Conservation (phyloP, 2,888 invertebrate genomes). For the Dusona sp. region DNA sequence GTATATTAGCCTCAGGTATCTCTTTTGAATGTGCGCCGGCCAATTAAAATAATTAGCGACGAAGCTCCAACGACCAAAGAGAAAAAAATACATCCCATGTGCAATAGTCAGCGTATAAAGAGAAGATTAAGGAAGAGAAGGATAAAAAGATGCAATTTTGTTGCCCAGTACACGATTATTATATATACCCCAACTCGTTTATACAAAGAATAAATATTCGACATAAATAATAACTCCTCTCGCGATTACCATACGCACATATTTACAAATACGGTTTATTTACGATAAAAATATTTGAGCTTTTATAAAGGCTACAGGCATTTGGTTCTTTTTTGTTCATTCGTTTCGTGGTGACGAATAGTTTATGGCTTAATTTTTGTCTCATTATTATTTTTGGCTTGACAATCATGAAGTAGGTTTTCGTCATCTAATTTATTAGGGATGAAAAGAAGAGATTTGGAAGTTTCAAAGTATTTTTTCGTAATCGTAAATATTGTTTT, state of each 20-base stretch:
- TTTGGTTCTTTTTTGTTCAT: background rate
- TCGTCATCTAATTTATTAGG: background rate
- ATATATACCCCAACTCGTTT: slow-evolving; percentile 47
- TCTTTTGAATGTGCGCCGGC: slow-evolving; percentile 84
- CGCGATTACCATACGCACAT: slow-evolving; percentile 1
- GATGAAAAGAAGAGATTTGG: background rate
- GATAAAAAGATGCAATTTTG: slow-evolving; percentile 28
- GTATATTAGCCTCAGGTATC: slow-evolving; percentile 74
- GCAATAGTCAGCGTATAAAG: slow-evolving; percentile 28
- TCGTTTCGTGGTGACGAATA: background rate
- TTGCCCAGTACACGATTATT: slow-evolving; percentile 40
- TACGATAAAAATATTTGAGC: background rate
- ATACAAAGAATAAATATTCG: slow-evolving; percentile 34
- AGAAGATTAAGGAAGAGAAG: slow-evolving; percentile 37
- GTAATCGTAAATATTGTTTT: background rate
- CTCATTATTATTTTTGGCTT: background rate
- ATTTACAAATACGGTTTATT: background rate
- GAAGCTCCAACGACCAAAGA: slow-evolving; percentile 79
- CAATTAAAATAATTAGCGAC: slow-evolving; percentile 85
- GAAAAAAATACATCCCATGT: slow-evolving; percentile 17
- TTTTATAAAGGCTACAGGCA: background rate
- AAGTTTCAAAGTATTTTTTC: background rate
- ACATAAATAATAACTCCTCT: slow-evolving; percentile 8
- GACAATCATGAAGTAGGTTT: background rate
- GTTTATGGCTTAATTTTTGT: background rate